Percentiles rank a stretch among this genome's conserved stretches.
phyloP scores from a whole-genome alignment of 2,797 vertebrate genomes.

The Lophotriccus pileatus region DNA sequence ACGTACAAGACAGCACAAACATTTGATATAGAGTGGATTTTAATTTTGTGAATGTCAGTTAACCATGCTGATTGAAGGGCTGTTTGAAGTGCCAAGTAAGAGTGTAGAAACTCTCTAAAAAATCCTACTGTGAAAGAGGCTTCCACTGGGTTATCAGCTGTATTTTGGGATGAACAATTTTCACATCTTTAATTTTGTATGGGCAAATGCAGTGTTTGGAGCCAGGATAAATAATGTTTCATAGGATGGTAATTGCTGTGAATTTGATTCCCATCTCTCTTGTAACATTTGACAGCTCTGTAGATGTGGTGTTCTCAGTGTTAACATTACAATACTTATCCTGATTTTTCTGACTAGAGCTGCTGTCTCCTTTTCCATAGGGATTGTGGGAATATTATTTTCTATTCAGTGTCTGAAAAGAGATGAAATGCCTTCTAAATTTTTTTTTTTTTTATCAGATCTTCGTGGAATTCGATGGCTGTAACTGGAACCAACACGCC shows the following conservation, averaged over 20 bases:
- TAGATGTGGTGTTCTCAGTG: not conserved
- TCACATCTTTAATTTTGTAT: not conserved
- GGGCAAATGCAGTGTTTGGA: not conserved
- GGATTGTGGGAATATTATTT: not conserved
- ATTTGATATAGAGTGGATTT: not conserved
- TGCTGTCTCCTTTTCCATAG: not conserved
- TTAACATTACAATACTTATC: not conserved
- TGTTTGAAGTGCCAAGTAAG: not conserved
- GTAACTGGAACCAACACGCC: constrained; percentile 86
- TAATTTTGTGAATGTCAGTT: not conserved
- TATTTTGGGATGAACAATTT: not conserved
- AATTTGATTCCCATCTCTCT: not conserved
- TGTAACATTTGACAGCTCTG: not conserved
- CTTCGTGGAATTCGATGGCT: constrained; percentile 94
- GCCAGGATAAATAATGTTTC: not conserved
- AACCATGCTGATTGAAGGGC: not conserved
- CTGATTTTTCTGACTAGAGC: not conserved
- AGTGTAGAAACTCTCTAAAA: not conserved
- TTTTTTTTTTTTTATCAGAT: constrained; percentile 78
- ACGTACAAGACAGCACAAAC: not conserved
- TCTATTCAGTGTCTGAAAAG: not conserved
- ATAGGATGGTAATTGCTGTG: not conserved
- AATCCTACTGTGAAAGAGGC: not conserved
- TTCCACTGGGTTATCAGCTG: not conserved
- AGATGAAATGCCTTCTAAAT: not conserved